Evolutionary conservation across 2,888 invertebrate genomes (phyloP).

Genomic region (Agelastica alni): DNA sequence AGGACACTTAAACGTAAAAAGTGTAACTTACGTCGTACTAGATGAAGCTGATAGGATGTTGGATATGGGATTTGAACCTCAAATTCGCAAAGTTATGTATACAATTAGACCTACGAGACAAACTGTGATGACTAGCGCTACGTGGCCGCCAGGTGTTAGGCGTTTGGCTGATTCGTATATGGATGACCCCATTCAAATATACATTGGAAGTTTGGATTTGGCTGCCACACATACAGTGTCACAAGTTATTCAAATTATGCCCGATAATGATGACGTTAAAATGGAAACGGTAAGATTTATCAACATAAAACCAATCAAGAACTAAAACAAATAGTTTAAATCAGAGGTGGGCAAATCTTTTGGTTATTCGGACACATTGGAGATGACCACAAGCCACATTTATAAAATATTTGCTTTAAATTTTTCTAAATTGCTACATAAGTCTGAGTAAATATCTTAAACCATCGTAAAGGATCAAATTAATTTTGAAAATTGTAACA

Average conservation of each 20-base stretch:
- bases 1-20: constrained; percentile 71
- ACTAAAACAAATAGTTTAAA: too few species aligned
- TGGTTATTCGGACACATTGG: too few species aligned
- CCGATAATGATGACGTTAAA: constrained; percentile 71
- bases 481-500: too few species aligned
- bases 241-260: constrained; percentile 76
- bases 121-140: constrained; percentile 96
- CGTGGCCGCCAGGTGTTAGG: constrained; percentile 90
- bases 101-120: constrained; percentile 87
- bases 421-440: too few species aligned
- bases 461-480: too few species aligned
- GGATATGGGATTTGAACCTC: constrained; percentile 86
- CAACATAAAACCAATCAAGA: too few species aligned
- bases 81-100: constrained; percentile 81
- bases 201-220: constrained; percentile 85
- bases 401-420: too few species aligned
- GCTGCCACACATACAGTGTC: constrained; percentile 87
- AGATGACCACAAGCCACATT: too few species aligned
- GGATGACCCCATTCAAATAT: constrained; percentile 87
- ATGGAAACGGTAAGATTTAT: constrained; percentile 61
- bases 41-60: constrained; percentile 93
- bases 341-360: too few species aligned
- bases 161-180: constrained; percentile 85
- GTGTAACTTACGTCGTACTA: constrained; percentile 85
- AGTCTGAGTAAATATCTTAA: too few species aligned